Conservation (phyloP, 2,797 vertebrate genomes). For the Atherinosoma microstoma region DNA sequence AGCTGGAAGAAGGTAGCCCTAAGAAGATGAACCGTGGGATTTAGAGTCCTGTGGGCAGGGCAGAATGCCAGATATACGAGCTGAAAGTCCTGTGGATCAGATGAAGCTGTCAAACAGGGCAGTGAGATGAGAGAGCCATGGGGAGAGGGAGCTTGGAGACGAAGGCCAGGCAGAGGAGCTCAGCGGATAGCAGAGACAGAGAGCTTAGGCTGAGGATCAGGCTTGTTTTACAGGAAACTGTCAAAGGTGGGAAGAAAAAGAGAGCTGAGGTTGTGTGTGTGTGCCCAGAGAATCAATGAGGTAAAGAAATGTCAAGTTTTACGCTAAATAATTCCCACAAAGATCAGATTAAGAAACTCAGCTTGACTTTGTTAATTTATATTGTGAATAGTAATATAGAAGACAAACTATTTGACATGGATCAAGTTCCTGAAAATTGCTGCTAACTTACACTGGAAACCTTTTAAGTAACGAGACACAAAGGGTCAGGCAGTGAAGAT, state of each 20-base stretch:
- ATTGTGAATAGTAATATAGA: constrained; percentile 12
- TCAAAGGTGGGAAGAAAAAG: constrained; percentile 73
- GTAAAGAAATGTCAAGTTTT: constrained; percentile 71
- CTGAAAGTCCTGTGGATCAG: constrained; percentile 82
- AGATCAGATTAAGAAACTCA: constrained; percentile 68
- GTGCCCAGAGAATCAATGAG: constrained; percentile 71
- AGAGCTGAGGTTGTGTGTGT: constrained; percentile 69
- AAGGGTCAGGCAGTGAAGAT: constrained; percentile 54
- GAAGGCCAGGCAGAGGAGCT: constrained; percentile 78
- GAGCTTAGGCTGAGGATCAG: constrained; percentile 83
- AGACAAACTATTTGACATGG: constrained; percentile 19
- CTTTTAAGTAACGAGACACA: constrained; percentile 48
- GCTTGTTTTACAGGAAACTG: constrained; percentile 80
- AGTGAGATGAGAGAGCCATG: constrained; percentile 78
- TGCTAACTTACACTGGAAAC: constrained; percentile 33
- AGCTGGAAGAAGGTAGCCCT: constrained; percentile 62
- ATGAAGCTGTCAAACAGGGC: constrained; percentile 84
- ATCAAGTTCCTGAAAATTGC: constrained; percentile 36
- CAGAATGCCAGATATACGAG: constrained; percentile 76
- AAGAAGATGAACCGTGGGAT: constrained; percentile 82
- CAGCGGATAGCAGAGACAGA: constrained; percentile 74
- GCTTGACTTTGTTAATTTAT: constrained; percentile 54
- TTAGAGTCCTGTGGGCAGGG: constrained; percentile 79
- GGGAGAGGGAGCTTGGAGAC: constrained; percentile 74
- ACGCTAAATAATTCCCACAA: constrained; percentile 74